A percentile compares a stretch with the other conserved stretches of the same genome.
These are phyloP conservation scores for Acanthosoma haemorrhoidale DNA, from an alignment of 2,888 invertebrate species.

Conservation along the genomic window DNA sequence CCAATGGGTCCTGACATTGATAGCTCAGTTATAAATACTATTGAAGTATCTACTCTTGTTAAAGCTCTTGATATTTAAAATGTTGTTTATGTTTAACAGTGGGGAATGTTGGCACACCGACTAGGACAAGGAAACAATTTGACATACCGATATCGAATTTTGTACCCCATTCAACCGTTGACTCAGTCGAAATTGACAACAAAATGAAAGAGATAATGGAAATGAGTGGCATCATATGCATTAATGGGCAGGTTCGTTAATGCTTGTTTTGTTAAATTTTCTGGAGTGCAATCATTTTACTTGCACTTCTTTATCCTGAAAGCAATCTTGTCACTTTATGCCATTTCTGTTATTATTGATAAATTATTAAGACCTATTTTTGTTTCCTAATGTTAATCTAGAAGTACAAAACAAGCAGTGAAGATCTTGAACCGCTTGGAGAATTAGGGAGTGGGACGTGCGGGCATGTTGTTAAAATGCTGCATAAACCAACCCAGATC, in stretches of 20 bases:
- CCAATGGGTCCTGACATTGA: too few species aligned
- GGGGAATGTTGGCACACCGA: conserved; percentile 52
- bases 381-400: conserved; percentile 42
- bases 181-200: conserved; percentile 57
- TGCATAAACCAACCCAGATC: conserved; percentile 75
- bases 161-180: conserved; percentile 38
- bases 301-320: neutral
- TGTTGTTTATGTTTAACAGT: conserved; percentile 44
- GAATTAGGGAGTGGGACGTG: conserved; percentile 93
- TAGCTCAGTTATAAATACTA: too few species aligned
- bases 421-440: conserved; percentile 77
- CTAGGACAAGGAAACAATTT: conserved; percentile 51
- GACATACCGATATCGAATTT: conserved; percentile 53
- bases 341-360: neutral
- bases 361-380: neutral
- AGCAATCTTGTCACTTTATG: neutral
- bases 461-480: conserved; percentile 96
- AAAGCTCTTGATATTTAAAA: too few species aligned
- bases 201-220: conserved; percentile 89
- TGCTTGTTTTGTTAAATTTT: neutral
- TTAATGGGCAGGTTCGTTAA: conserved; percentile 58
- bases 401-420: conserved; percentile 73
- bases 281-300: neutral
- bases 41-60: too few species aligned
- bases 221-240: conserved; percentile 82